Evolutionary conservation across 1,140 invertebrate species (phyloP).

Genomic region (Asobara japonica): DNA sequence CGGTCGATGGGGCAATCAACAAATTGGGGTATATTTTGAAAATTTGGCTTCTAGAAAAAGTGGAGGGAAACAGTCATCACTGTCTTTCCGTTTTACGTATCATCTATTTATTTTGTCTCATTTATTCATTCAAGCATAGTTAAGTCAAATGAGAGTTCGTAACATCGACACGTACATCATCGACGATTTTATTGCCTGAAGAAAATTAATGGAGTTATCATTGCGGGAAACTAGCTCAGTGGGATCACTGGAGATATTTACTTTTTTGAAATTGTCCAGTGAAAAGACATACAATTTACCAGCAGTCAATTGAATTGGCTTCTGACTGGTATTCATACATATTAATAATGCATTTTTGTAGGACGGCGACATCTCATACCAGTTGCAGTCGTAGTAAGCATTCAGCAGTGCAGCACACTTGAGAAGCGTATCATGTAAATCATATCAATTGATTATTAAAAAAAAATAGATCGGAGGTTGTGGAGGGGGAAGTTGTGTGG

Average conservation of each 20-base stretch:
- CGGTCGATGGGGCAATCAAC: no score
- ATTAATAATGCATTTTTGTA: conserved; percentile 6
- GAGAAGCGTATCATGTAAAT: no score
- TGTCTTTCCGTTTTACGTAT: no score
- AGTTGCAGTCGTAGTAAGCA: conserved; percentile 23
- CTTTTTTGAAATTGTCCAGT: conserved; percentile 55
- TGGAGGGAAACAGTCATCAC: no score
- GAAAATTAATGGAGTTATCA: neutral
- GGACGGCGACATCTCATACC: conserved; percentile 7
- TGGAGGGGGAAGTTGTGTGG: no score
- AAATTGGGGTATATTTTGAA: no score
- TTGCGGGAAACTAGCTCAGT: neutral
- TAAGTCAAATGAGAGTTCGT: neutral
- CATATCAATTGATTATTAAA: no score
- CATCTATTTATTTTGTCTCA: no score
- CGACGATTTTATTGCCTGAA: neutral
- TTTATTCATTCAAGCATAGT: no score
- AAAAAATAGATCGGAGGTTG: no score
- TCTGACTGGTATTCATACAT: conserved; percentile 50
- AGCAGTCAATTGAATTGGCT: conserved; percentile 57
- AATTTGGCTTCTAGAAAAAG: no score
- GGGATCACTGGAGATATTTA: neutral
- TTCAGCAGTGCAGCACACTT: neutral
- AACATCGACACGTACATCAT: neutral
- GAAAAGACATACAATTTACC: conserved; percentile 59